These are phyloP conservation scores for Rotaria socialis DNA, from an alignment of 2,888 invertebrate genomes.

Conservation along the genomic window DNA sequence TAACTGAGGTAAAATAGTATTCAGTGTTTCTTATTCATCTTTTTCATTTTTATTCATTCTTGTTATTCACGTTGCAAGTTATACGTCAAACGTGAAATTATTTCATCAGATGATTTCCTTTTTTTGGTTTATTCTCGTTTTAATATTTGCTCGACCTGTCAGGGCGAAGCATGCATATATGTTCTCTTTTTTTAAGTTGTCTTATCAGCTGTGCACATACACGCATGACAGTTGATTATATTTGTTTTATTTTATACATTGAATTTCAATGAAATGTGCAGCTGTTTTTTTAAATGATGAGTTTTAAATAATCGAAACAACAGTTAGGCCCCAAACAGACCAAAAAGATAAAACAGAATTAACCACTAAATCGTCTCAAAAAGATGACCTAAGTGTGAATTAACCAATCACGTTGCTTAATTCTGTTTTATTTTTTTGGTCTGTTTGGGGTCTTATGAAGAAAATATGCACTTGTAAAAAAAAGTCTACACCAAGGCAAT, in stretches of 20 bases:
- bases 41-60: no score
- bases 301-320: neutral
- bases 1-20: neutral
- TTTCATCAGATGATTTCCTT: neutral
- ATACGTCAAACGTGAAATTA: neutral
- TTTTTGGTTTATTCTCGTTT: neutral
- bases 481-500: neutral
- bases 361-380: no score
- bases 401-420: no score
- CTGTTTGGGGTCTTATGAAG: no score
- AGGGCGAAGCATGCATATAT: neutral
- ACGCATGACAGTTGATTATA: neutral
- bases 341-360: no score
- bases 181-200: neutral
- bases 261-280: neutral
- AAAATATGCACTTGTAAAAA: neutral
- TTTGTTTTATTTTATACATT: neutral
- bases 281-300: neutral
- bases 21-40: no score
- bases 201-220: constrained; percentile 8
- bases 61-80: neutral
- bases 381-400: no score
- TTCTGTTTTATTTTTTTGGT: no score
- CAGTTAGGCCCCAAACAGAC: no score
- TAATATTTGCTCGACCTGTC: neutral